A percentile compares a stretch with the other conserved stretches of the same genome.
These are phyloP conservation scores for Toxotes jaculatrix DNA, from an alignment of 2,113 vertebrate species.

Conservation along the genomic window DNA sequence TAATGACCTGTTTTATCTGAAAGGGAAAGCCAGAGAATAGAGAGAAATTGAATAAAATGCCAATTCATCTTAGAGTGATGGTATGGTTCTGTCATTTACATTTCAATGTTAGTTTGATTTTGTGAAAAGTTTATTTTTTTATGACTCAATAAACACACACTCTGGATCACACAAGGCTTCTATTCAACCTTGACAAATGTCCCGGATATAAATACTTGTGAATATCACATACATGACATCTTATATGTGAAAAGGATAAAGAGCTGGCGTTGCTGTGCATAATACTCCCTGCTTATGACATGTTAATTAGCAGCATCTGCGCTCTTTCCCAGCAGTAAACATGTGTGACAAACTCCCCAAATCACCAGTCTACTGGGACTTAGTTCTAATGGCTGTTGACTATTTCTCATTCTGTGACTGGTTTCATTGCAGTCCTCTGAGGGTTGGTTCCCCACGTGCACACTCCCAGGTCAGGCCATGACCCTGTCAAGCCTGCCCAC, in stretches of 20 bases:
- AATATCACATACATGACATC: slow-evolving; percentile 29
- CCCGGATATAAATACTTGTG: slow-evolving; percentile 29
- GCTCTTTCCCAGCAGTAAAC: slow-evolving; percentile 3
- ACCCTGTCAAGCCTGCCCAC: slow-evolving; percentile 6
- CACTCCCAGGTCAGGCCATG: slow-evolving; percentile 20
- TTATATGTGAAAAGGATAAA: slow-evolving; percentile 29
- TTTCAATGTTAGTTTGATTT: background rate
- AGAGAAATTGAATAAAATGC: background rate
- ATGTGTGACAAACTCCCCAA: slow-evolving; percentile 27
- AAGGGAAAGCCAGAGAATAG: background rate
- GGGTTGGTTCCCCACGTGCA: slow-evolving; percentile 7
- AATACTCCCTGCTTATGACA: slow-evolving; percentile 20
- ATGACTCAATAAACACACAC: background rate
- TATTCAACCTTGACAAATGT: slow-evolving; percentile 33
- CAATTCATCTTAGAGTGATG: background rate
- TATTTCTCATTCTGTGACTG: slow-evolving; percentile 33
- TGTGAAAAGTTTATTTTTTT: background rate
- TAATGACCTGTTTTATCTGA: too few relatives aligned
- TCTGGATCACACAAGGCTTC: slow-evolving; percentile 2
- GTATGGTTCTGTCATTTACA: background rate
- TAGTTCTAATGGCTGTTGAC: slow-evolving; percentile 19
- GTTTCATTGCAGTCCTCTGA: background rate
- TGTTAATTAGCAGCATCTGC: slow-evolving; percentile 52
- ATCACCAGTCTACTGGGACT: slow-evolving; percentile 39
- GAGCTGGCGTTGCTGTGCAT: slow-evolving; percentile 24